A percentile compares a stretch with the other conserved stretches of the same genome.
Evolutionary conservation across 2,113 vertebrate genomes (phyloP).

Genomic region (Hippocampus guttulatus): DNA sequence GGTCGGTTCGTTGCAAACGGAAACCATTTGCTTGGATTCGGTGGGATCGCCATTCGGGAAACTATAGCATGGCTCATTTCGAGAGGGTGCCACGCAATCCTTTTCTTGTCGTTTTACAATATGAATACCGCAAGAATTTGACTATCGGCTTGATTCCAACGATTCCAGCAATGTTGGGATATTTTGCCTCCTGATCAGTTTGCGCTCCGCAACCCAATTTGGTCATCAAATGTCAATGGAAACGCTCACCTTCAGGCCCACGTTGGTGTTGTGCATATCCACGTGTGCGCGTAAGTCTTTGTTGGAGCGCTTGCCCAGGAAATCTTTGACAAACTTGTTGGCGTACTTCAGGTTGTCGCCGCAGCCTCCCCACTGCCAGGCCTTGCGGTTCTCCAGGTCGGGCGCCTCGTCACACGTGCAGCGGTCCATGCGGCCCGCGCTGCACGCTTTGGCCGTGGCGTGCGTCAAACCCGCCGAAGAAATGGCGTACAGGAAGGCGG

Average conservation of each 20-base stretch:
- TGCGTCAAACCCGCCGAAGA: constrained; percentile 93
- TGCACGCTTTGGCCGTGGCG: constrained; percentile 93
- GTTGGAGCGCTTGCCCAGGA: constrained; percentile 92
- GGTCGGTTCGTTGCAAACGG: too few species aligned
- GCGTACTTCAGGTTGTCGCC: constrained; percentile 98
- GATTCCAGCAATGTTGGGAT: not conserved
- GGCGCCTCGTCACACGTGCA: constrained; percentile 97
- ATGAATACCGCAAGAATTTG: too few species aligned
- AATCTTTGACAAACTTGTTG: constrained; percentile 98
- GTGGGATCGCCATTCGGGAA: too few species aligned
- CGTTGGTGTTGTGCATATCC: constrained; percentile 97
- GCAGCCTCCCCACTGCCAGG: constrained; percentile 98
- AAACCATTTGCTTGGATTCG: too few species aligned
- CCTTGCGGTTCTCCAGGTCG: constrained; percentile 93
- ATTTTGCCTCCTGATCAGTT: too few species aligned
- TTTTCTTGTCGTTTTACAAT: too few species aligned
- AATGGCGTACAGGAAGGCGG: constrained; percentile 92
- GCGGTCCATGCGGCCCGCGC: constrained; percentile 93
- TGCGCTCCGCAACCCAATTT: not conserved
- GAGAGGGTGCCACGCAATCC: too few species aligned
- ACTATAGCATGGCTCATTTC: too few species aligned
- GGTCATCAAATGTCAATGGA: not conserved
- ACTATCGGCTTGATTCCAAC: too few species aligned
- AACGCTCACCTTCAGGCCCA: constrained; percentile 88
- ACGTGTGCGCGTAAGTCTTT: constrained; percentile 91